Evolutionary conservation across 37 sponge, comb jelly and placozoan species (phyloP).

Genomic region (Aplysina aerophoba): DNA sequence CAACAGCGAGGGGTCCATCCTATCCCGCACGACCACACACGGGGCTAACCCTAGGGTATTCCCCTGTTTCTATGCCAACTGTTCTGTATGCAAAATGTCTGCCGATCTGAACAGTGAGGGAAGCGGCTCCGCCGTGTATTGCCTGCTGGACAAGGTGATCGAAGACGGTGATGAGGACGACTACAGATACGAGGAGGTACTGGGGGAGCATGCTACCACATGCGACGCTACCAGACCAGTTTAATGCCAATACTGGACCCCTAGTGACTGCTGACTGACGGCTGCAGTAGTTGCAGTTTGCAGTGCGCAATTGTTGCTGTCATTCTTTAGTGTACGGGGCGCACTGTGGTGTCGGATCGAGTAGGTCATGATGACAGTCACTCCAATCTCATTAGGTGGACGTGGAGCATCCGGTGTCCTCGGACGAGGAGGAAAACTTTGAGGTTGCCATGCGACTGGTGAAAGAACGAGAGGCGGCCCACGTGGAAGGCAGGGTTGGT

Average conservation of each 20-base stretch:
- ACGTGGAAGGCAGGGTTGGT: neutral
- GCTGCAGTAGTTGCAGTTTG: too few relatives aligned
- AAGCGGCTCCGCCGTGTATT: neutral
- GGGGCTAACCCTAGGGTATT: neutral
- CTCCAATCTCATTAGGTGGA: neutral
- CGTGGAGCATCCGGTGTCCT: constrained; percentile 34
- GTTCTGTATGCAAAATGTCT: neutral
- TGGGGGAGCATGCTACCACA: too few relatives aligned
- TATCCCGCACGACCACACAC: neutral
- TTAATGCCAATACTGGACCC: too few relatives aligned
- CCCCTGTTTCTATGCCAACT: neutral
- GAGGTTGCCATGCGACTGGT: constrained; percentile 40
- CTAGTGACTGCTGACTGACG: too few relatives aligned
- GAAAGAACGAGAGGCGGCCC: neutral
- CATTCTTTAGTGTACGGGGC: too few relatives aligned
- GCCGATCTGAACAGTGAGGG: neutral
- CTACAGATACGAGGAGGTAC: neutral
- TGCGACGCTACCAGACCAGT: too few relatives aligned
- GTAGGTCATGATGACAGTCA: neutral
- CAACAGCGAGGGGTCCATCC: constrained; percentile 71
- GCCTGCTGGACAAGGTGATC: neutral
- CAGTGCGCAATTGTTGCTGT: too few relatives aligned
- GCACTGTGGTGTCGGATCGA: too few relatives aligned
- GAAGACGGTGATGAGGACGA: neutral
- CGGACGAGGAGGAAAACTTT: constrained; percentile 65